Percentiles rank a stretch among this genome's conserved stretches.
These are phyloP conservation scores for Phrynocephalus vlangalii DNA, from an alignment of 2,797 vertebrate genomes.

Conservation along the genomic window DNA sequence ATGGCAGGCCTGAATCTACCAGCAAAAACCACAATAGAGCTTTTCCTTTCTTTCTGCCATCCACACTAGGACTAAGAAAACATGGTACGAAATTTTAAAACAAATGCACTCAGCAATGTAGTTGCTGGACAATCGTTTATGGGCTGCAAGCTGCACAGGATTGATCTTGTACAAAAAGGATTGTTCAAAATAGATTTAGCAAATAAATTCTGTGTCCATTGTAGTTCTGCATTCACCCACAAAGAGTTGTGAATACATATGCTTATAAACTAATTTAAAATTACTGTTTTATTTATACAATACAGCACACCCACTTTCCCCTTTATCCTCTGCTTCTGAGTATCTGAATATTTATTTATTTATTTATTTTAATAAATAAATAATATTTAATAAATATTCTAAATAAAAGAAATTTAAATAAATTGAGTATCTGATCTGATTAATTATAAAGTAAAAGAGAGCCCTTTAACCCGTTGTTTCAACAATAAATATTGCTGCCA, in stretches of 20 bases:
- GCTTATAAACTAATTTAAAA: too few species aligned
- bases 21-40: not conserved
- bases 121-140: not conserved
- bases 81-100: not conserved
- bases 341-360: not conserved
- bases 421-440: constrained; percentile 6
- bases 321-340: not conserved
- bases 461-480: not conserved
- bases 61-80: not conserved
- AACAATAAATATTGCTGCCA: too few species aligned
- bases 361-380: too few species aligned
- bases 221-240: not conserved
- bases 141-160: not conserved
- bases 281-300: not conserved
- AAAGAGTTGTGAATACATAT: too few species aligned
- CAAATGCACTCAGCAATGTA: too few species aligned
- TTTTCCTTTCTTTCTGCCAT: not conserved
- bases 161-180: not conserved
- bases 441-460: not conserved
- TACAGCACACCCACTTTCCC: not conserved
- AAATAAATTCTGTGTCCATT: not conserved
- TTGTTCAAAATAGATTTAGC: not conserved
- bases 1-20: not conserved
- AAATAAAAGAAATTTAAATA: too few species aligned
- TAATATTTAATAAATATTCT: too few species aligned